Conservation (phyloP, 2,888 invertebrate genomes). For the Nymphalis polychloros region DNA sequence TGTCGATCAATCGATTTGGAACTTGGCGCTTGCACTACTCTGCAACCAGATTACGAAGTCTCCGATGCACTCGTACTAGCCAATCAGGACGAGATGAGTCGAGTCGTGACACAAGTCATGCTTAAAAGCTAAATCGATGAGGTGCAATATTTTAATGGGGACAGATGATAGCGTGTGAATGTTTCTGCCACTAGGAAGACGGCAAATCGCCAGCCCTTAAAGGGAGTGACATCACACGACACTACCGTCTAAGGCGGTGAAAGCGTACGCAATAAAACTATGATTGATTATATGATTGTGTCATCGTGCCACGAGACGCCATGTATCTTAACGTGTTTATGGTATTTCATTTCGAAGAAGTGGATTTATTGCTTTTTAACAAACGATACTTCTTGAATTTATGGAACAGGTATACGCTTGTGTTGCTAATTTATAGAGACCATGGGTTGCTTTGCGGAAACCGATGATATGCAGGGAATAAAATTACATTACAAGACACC, state of each 20-base stretch:
- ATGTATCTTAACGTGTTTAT: constrained; percentile 32
- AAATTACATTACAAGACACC: neutral
- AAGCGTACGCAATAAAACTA: constrained; percentile 59
- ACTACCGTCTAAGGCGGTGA: constrained; percentile 57
- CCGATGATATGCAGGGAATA: constrained; percentile 1
- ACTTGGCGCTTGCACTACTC: neutral
- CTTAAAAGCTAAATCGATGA: constrained; percentile 28
- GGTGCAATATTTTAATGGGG: constrained; percentile 36
- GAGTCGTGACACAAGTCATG: constrained; percentile 34
- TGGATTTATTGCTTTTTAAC: constrained; percentile 33
- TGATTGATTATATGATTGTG: constrained; percentile 57
- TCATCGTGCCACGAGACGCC: constrained; percentile 35
- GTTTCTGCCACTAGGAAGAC: constrained; percentile 46
- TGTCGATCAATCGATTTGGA: too few relatives aligned
- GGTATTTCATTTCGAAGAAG: constrained; percentile 28
- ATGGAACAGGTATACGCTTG: constrained; percentile 6
- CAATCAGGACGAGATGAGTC: constrained; percentile 31
- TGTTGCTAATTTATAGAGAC: constrained; percentile 12
- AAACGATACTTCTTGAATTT: constrained; percentile 12
- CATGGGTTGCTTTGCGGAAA: constrained; percentile 2
- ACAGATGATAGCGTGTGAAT: constrained; percentile 39
- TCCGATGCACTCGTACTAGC: constrained; percentile 8
- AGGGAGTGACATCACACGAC: constrained; percentile 56
- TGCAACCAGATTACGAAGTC: constrained; percentile 10
- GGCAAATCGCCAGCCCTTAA: constrained; percentile 58